Percentiles rank a stretch among this genome's conserved stretches.
Conservation (phyloP, 2,797 vertebrate genomes). For the Limnodromus scolopaceus region DNA sequence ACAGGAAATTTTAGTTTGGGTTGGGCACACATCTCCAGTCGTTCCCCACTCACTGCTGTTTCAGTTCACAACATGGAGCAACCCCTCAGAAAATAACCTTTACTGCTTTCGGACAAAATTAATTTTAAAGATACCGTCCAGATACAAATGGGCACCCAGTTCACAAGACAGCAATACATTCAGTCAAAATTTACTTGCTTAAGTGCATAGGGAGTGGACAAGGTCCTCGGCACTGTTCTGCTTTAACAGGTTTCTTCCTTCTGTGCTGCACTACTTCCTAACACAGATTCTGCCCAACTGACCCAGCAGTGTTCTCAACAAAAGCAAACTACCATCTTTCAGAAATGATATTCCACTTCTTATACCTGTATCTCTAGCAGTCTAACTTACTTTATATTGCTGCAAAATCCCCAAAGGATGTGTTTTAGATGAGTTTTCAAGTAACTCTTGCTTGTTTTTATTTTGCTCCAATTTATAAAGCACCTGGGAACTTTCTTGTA, state of each 20-base stretch:
- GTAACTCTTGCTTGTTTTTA: conserved; percentile 51
- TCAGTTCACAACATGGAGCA: neutral
- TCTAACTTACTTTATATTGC: conserved; percentile 75
- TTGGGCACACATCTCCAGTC: neutral
- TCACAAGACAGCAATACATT: neutral
- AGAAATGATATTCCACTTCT: neutral
- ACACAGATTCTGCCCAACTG: neutral
- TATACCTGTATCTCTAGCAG: neutral
- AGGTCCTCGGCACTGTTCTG: neutral
- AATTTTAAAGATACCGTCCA: neutral
- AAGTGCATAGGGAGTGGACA: neutral
- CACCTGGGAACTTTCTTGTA: conserved; percentile 89
- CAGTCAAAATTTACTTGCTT: neutral
- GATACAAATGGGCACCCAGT: neutral
- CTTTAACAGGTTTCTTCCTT: neutral
- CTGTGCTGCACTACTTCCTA: neutral
- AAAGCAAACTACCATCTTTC: neutral
- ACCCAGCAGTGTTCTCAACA: neutral
- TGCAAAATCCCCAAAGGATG: conserved; percentile 68
- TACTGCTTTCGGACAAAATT: neutral
- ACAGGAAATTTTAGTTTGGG: neutral
- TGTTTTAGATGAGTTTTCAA: neutral
- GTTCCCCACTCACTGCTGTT: neutral
- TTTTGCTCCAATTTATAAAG: conserved; percentile 84
- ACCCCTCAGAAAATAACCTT: neutral